Conservation (phyloP, 2,888 invertebrate species). For the Cistogaster globosa region DNA sequence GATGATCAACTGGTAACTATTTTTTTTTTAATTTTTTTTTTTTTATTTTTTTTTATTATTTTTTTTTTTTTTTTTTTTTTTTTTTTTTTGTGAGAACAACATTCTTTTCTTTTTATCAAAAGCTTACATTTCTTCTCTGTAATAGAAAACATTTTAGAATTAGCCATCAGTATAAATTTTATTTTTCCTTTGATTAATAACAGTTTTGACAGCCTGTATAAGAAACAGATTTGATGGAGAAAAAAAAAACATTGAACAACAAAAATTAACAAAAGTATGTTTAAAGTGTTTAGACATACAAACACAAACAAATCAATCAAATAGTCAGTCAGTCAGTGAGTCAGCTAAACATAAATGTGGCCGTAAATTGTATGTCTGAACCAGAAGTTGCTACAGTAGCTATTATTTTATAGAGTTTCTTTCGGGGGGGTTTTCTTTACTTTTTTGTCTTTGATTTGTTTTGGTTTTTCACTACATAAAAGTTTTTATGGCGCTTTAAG, state of each 20-base stretch:
- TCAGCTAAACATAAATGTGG: background rate
- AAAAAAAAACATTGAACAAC: background rate
- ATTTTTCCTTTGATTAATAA: constrained; percentile 65
- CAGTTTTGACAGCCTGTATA: constrained; percentile 62
- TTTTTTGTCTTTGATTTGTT: background rate
- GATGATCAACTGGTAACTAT: too few species aligned
- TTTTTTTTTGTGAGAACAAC: background rate
- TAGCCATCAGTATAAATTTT: constrained; percentile 11
- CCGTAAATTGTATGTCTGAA: background rate
- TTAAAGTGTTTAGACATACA: constrained; percentile 29
- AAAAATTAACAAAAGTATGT: constrained; percentile 19
- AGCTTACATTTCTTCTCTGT: constrained; percentile 10
- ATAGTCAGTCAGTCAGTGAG: constrained; percentile 7
- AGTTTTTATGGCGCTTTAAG: constrained; percentile 31
- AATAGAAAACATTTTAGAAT: constrained; percentile 38
- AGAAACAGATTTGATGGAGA: background rate
- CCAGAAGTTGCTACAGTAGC: constrained; percentile 43
- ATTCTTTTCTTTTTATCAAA: constrained; percentile 10
- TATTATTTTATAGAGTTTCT: constrained; percentile 17
- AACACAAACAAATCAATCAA: constrained; percentile 6
- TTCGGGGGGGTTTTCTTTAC: background rate
- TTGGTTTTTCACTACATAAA: constrained; percentile 4
- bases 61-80: too few species aligned
- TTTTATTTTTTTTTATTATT: too few species aligned
- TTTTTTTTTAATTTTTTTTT: too few species aligned